Base-by-base conservation (phyloP, 2,113 vertebrate genomes). In the Oreochromis spilurus region DNA sequence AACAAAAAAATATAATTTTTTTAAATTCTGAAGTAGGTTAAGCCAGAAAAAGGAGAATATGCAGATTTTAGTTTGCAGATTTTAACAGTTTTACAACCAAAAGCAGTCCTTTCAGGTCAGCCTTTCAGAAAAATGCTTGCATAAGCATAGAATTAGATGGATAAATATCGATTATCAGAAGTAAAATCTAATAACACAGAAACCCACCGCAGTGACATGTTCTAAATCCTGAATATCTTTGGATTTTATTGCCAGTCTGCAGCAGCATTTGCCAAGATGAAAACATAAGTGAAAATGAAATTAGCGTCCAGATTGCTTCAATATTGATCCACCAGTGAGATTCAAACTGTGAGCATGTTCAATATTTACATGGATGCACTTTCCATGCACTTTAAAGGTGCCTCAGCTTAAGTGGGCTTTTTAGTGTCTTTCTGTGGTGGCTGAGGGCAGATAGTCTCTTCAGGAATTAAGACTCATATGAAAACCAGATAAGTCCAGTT, bases 331-430 rank as follows among this genome's bases (percentile, higher is more conserved):
- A 3, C 9, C 2, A 90, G 86, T 93, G 94, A 93, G 94, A 94
- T 90, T 83, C 55, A 86, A 89, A 88, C 92, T 88, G 75, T 60
- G 79, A 75, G 80, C 81, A 48, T 84, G 87, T 87, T 93, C 82
- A 93, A 75, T 92, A 89, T 92, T 92, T 87, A 92, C 93, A 95
- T 93, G 91, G 91, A 94, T 93, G 92, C 88, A 93, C 91, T 92
- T 92, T 94, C 81, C 82, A 85, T 87, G 90, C 94, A 91, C 92
- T 93, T 36, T 92, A 45, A 91, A 92, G 82, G 90, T 89, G 84
- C 81, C 38, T 67, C 84, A 70, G 77, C 81, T 91, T 89, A 90
- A 92, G 89, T 91, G 87, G 87, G 79, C 88, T 79, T 91, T 92
- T 84, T 60, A 85, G 79, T 62, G 53, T 57, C 75, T 87, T 83